phyloP scores from a whole-genome alignment of 2,113 vertebrate genomes.

The Cettia cetti region DNA sequence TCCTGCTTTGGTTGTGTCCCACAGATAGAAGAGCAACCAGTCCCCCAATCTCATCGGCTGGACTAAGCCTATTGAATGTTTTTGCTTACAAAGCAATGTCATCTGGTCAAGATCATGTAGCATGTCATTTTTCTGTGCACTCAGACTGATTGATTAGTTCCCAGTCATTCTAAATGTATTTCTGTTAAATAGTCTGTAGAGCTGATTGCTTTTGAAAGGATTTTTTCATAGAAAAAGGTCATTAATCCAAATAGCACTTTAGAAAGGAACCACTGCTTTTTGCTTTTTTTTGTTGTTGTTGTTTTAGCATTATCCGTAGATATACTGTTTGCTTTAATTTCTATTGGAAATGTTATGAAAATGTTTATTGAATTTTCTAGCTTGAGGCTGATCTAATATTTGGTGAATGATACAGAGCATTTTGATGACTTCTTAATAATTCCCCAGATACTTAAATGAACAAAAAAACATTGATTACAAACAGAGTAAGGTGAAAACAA shows the following conservation, averaged over 20 bases:
- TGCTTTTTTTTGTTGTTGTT: neutral
- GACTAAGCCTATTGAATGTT: neutral
- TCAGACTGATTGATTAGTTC: slow-evolving; percentile 51
- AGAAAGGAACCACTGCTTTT: neutral
- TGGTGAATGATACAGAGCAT: neutral
- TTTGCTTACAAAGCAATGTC: neutral
- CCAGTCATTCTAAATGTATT: neutral
- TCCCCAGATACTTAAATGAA: neutral
- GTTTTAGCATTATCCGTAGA: neutral
- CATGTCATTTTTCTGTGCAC: neutral
- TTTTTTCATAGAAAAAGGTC: neutral
- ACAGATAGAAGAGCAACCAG: neutral
- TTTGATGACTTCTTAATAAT: neutral
- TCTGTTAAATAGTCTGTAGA: slow-evolving; percentile 15
- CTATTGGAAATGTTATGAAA: neutral
- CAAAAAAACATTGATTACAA: neutral
- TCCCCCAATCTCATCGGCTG: neutral
- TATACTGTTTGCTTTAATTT: neutral
- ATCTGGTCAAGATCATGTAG: neutral
- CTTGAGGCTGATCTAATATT: neutral
- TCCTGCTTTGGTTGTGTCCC: neutral
- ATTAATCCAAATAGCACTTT: neutral
- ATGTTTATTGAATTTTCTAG: neutral
- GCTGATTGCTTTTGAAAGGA: neutral
- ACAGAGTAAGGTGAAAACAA: neutral